Conservation (phyloP, 2,888 invertebrate genomes). For the Phanerotoma sp. region DNA sequence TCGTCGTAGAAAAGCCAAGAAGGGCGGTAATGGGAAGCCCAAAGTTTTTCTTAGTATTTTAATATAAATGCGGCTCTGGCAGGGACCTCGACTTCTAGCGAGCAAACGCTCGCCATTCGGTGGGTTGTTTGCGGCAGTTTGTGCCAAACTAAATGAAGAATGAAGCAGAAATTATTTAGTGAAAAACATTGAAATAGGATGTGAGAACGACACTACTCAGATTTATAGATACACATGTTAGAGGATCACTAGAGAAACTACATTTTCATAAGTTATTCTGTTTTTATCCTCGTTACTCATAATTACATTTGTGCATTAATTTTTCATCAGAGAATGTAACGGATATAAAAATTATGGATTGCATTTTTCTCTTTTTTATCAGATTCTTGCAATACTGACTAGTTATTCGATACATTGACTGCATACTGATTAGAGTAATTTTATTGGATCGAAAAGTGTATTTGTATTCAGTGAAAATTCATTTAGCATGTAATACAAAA, state of each 20-base stretch:
- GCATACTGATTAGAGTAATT: no score
- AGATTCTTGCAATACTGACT: no score
- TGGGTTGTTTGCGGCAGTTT: conserved; percentile 58
- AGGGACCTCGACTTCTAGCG: conserved; percentile 41
- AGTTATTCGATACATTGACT: no score
- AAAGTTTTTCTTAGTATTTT: conserved; percentile 58
- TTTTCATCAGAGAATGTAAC: no score
- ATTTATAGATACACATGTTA: conserved; percentile 42
- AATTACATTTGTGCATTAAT: no score
- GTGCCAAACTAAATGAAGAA: conserved; percentile 58
- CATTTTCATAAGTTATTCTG: not conserved
- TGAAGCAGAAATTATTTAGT: conserved; percentile 58
- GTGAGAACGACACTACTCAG: conserved; percentile 56
- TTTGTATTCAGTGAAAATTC: no score
- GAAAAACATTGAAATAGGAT: conserved; percentile 58
- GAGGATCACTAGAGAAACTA: not conserved
- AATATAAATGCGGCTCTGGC: conserved; percentile 56
- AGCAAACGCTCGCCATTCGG: conserved; percentile 36
- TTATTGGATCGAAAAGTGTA: no score
- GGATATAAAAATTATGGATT: no score
- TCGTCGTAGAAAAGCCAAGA: conserved; percentile 30
- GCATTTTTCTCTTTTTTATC: no score
- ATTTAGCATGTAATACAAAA: no score
- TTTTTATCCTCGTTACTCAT: no score
- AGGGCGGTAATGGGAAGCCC: conserved; percentile 35